Evolutionary conservation across 2,797 vertebrate species (phyloP), one percentile per base, ranked within the genome.

Genomic region (Mallotus villosus): DNA sequence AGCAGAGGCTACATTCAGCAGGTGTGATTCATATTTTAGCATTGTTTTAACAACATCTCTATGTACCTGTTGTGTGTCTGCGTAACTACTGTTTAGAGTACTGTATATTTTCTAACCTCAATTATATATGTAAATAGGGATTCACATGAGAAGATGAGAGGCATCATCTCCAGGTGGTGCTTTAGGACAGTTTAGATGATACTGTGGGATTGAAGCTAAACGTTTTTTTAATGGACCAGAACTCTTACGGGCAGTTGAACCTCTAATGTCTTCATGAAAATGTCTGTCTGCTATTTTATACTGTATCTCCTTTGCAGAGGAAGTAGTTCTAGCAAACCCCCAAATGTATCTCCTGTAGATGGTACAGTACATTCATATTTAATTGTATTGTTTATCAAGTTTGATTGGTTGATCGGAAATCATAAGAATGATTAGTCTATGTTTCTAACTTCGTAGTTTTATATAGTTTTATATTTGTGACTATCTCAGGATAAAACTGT

Each of bases 1-100:
- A 79, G 80, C 87, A 87, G 79, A 86, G 87, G 84, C 82, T 73
- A 1, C 0, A 71, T 86, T 78, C 67, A 85, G 76, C 34, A 57
- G 72, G 4, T 67, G 32, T 74, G 70, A 75, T 86, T 81, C 70
- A 24, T 67, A 84, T 82, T 22, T 60, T 27, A 60, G 4, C 21
- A 11, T 25, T 24, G 21, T 78, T 67, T 79, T 76, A 85, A 84
- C n/a, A 51, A 65, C 25, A 17, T 1, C 72, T 61, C 24, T 9
- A 25, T 46, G 34, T 63, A 77, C 76, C 70, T 69, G 74, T 84
- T 82, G 63, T 82, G 79, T 76, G 71, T 80, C 25, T 74, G 67
- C 65, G 76, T 55, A 76, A 73, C 70, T 76, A 0, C 3, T 84
- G 72, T 84, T 81, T 62, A 55, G 53, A 67, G 70, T 67, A 9